phyloP scores from a whole-genome alignment of 2,888 invertebrate species.

The Eurois occulta region DNA sequence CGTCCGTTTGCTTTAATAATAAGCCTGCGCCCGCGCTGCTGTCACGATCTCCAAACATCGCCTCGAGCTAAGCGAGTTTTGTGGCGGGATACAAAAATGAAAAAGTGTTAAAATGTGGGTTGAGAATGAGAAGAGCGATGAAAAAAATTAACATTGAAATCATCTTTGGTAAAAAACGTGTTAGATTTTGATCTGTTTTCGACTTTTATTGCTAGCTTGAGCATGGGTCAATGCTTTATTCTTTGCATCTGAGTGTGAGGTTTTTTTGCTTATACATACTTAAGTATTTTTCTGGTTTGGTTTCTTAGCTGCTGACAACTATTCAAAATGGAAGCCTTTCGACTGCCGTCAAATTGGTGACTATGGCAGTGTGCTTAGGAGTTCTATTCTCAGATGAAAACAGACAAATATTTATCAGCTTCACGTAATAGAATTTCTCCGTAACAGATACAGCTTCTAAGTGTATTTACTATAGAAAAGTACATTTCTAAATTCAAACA shows the following conservation, averaged over 20 bases:
- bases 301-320: neutral
- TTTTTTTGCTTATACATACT: neutral
- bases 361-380: neutral
- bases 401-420: conserved; percentile 9
- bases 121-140: conserved; percentile 41
- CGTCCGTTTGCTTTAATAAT: conserved; percentile 89
- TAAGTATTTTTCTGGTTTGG: neutral
- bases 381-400: conserved; percentile 3
- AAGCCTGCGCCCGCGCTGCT: conserved; percentile 83
- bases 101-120: conserved; percentile 76
- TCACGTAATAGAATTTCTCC: neutral
- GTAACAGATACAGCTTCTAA: conserved; percentile 35
- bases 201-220: conserved; percentile 40
- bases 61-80: conserved; percentile 74
- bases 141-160: conserved; percentile 64
- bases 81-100: conserved; percentile 75
- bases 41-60: conserved; percentile 89
- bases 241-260: conserved; percentile 17
- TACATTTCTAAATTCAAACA: conserved; percentile 41
- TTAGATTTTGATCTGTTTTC: conserved; percentile 58
- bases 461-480: conserved; percentile 45
- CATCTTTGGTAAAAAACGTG: conserved; percentile 63
- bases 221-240: conserved; percentile 16
- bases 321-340: neutral
- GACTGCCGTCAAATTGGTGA: neutral